A percentile compares a stretch with the other conserved stretches of the same genome.
Evolutionary conservation across 2,797 vertebrate species (phyloP).

Genomic region (Takifugu ocellatus): DNA sequence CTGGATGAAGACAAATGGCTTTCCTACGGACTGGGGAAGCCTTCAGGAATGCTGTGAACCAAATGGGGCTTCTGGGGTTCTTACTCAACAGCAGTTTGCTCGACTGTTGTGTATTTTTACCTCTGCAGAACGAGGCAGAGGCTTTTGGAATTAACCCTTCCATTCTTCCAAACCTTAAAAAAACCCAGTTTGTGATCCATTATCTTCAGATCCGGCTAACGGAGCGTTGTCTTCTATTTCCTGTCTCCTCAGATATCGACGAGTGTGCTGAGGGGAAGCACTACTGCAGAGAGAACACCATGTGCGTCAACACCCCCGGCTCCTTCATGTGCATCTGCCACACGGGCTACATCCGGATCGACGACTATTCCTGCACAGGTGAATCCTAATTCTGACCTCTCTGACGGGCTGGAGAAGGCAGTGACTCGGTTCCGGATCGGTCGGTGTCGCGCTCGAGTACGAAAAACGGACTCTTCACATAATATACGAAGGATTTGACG

Average conservation of each 20-base stretch:
- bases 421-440: background rate
- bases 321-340: conserved; percentile 95
- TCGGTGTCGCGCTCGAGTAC: too few relatives aligned
- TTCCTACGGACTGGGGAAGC: conserved; percentile 7
- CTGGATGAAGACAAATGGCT: conserved; percentile 55
- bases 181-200: too few relatives aligned
- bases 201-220: too few relatives aligned
- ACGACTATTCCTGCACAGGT: conserved; percentile 97
- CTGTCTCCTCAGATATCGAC: conserved; percentile 81
- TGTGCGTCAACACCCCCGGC: conserved; percentile 90
- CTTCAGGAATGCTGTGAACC: conserved; percentile 18
- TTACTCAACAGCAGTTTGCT: background rate
- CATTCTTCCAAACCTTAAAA: too few relatives aligned
- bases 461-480: conserved; percentile 28
- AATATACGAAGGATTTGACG: conserved; percentile 30
- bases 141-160: too few relatives aligned
- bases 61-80: background rate
- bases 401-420: conserved; percentile 14
- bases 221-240: background rate
- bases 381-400: conserved; percentile 49
- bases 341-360: conserved; percentile 90
- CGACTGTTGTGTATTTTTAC: too few relatives aligned
- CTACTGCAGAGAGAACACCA: conserved; percentile 92
- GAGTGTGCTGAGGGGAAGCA: conserved; percentile 92
- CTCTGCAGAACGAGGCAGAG: too few relatives aligned